Evolutionary conservation across 2,113 vertebrate species (phyloP), one percentile per base, ranked within the genome.

Genomic region (Saccopteryx leptura): DNA sequence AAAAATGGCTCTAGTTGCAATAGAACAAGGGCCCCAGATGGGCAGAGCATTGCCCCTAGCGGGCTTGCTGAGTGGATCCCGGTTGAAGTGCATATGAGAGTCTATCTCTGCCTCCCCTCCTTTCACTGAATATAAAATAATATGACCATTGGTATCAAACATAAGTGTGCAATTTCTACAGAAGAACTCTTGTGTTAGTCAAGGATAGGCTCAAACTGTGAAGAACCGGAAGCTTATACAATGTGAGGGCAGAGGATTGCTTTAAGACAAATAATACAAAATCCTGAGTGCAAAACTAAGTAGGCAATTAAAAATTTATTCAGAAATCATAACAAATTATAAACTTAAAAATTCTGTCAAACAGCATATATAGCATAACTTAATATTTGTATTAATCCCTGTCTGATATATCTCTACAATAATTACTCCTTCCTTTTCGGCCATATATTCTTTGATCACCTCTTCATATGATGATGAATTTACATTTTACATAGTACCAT

Each of bases 301-400:
- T 19, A 69, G 81, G 39, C 10, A 89, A 80, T 39, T 81, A 19
- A 93, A n/a, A 75, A 89, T 82, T 91, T 88, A 78, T 50, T 91
- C 60, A 74, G 26, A 95, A 91, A 39, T 52, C 28, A 46, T 33
- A 86, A 48, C 13, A 90, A 80, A 83, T 65, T 92, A 69, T 1
- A 33, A 54, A 52, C 6, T 54, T 81, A 24, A 56, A 90, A 92
- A 90, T 79, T 58, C 8, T 94, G 39, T 23, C 3, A 26, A 82
- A 52, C 54, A 61, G 12, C n/a, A 69, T 52, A 11, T 52, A 5
- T 85, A 58, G 61, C 39, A 71, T 85, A 24, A 82, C 21, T 46
- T 72, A 65, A 76, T 26, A 33, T 48, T 90, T 71, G 11, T 63
- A 31, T 68, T 75, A 15, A 52, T 75, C 54, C 76, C 46, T 72